These are phyloP conservation scores for Cavia aperea DNA, from an alignment of 2,113 vertebrate genomes.

Conservation along the genomic window DNA sequence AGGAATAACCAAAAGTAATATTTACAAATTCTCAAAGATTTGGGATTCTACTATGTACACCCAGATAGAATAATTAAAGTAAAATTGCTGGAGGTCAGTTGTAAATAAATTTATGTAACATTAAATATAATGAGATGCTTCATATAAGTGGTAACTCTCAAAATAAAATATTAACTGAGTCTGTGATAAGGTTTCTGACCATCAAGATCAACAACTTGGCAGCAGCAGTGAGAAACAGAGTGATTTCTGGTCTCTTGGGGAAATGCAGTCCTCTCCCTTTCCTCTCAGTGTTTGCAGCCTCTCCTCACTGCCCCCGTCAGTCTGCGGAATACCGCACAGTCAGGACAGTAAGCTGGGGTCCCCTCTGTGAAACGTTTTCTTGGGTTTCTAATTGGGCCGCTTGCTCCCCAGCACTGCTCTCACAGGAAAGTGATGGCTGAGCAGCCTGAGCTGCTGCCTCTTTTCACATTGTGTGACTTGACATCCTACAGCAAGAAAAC, in stretches of 20 bases:
- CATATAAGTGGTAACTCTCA: not conserved
- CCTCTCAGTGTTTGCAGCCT: not conserved
- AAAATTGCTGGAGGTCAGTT: not conserved
- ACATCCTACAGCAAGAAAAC: slow-evolving; percentile 63
- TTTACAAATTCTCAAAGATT: not conserved
- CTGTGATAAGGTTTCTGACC: not conserved
- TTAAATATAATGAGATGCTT: not conserved
- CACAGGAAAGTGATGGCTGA: slow-evolving; percentile 50
- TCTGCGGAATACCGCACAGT: slow-evolving; percentile 42
- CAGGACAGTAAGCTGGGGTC: not conserved
- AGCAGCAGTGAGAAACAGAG: slow-evolving; percentile 4
- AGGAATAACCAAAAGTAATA: not conserved
- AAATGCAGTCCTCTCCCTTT: not conserved
- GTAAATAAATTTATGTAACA: not conserved
- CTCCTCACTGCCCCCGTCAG: not conserved
- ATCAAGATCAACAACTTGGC: slow-evolving; percentile 1
- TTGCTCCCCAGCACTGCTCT: slow-evolving; percentile 51
- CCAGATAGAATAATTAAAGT: not conserved
- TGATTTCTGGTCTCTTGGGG: not conserved
- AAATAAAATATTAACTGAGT: not conserved
- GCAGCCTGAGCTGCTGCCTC: slow-evolving; percentile 39
- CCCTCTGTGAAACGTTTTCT: slow-evolving; percentile 60
- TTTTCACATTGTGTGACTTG: slow-evolving; percentile 54
- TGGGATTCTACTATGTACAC: not conserved
- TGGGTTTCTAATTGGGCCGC: slow-evolving; percentile 66